These are phyloP conservation scores for Merluccius polli DNA, from an alignment of 2,797 vertebrate genomes.

Conservation along the genomic window DNA sequence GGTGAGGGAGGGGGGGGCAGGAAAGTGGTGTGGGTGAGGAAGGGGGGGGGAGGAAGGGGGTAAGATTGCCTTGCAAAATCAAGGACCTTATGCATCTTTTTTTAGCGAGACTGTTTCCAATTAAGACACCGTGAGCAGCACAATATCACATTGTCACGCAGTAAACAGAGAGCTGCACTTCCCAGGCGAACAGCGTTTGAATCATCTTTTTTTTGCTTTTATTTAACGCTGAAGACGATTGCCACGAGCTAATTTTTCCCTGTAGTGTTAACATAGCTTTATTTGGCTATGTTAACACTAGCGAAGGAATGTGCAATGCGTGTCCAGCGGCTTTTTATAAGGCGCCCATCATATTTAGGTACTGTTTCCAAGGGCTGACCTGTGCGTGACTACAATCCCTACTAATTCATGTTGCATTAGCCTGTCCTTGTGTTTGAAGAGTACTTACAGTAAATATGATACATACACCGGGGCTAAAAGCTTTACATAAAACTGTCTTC, in stretches of 20 bases:
- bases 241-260: background rate
- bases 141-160: slow-evolving; percentile 72
- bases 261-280: background rate
- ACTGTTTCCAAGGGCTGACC: slow-evolving; percentile 63
- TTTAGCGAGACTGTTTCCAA: slow-evolving; percentile 69
- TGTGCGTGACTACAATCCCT: slow-evolving; percentile 60
- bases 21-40: slow-evolving; percentile 16
- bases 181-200: slow-evolving; percentile 62
- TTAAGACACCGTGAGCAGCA: slow-evolving; percentile 69
- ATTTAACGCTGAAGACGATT: background rate
- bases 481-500: slow-evolving; percentile 83
- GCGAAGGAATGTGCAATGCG: background rate
- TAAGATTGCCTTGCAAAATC: slow-evolving; percentile 65
- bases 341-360: slow-evolving; percentile 69
- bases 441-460: slow-evolving; percentile 86
- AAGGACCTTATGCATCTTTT: slow-evolving; percentile 70
- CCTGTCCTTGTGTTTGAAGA: slow-evolving; percentile 74
- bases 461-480: slow-evolving; percentile 82
- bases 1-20: slow-evolving; percentile 17
- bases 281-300: background rate
- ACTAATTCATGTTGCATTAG: slow-evolving; percentile 67
- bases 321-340: slow-evolving; percentile 20
- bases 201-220: background rate
- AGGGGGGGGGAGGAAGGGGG: slow-evolving; percentile 44
- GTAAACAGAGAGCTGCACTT: slow-evolving; percentile 68